Evolutionary conservation across 2,797 vertebrate genomes (phyloP).

Genomic region (Hyperoplus immaculatus): DNA sequence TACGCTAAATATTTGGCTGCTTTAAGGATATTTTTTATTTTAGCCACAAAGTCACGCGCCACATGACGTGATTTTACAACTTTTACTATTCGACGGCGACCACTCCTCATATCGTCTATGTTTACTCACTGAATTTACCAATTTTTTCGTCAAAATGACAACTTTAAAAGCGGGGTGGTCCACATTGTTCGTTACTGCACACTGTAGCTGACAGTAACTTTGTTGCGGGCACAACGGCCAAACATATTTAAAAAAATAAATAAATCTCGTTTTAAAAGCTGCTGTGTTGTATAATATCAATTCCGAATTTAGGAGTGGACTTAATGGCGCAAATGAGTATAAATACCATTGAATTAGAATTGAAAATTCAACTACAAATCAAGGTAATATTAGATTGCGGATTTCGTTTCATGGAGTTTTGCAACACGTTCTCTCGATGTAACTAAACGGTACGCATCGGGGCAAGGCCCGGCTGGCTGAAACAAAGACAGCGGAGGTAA

Average conservation of each 20-base stretch:
- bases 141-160: neutral
- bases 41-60: accelerated
- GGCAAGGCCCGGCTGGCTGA: constrained; percentile 77
- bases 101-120: constrained; percentile 32
- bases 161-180: constrained; percentile 37
- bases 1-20: neutral
- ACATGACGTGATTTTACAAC: accelerated
- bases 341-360: accelerated
- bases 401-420: constrained; percentile 52
- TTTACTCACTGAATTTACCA: accelerated
- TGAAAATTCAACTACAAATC: accelerated
- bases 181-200: neutral
- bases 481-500: constrained; percentile 81
- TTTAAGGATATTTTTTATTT: neutral
- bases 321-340: accelerated
- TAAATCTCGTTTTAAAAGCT: accelerated
- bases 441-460: constrained; percentile 28
- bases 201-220: constrained; percentile 47
- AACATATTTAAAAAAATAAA: neutral
- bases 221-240: neutral
- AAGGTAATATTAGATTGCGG: neutral
- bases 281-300: accelerated
- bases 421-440: constrained; percentile 38
- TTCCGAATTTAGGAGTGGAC: constrained; percentile 33
- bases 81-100: accelerated